A percentile compares a stretch with the other conserved stretches of the same genome.
phyloP scores from a whole-genome alignment of 2,113 vertebrate species.

The cattle (Bos taurus) region ARS-UCD2.0 NC_037332.1:5363001-5363500 shows the following conservation, averaged over 20 bases:
- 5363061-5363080: background rate
- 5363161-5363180: background rate
- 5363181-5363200: background rate
- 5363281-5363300: background rate
- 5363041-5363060: background rate
- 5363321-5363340: background rate
- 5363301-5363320: background rate
- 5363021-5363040: background rate
- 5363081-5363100: background rate
- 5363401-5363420: background rate
- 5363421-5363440: background rate
- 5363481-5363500: background rate
- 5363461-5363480: background rate
- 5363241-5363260: background rate
- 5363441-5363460: background rate
- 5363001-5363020: accelerated
- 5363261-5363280: background rate
- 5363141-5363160: background rate
- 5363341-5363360: background rate
- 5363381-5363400: background rate
- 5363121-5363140: background rate
- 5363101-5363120: background rate
- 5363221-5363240: background rate
- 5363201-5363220: background rate
- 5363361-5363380: background rate